A percentile compares a stretch with the other conserved stretches of the same genome.
phyloP scores from a whole-genome alignment of 2,888 invertebrate species.

The Neoitamus cyanurus region DNA sequence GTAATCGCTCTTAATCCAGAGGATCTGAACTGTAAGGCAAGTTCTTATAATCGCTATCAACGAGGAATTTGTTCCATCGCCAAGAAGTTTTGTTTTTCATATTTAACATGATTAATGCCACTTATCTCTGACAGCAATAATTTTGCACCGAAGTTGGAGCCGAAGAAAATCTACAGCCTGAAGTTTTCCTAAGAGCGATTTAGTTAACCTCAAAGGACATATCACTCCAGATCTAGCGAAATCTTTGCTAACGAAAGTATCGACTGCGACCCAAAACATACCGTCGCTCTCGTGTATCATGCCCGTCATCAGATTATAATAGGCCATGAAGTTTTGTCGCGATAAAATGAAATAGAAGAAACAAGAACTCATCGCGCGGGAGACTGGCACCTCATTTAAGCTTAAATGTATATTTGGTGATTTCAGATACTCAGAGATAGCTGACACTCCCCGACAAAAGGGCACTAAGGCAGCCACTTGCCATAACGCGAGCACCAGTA shows the following conservation, averaged over 20 bases:
- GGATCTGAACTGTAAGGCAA: no score
- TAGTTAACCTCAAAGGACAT: slow-evolving; percentile 32
- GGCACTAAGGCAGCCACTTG: slow-evolving; percentile 25
- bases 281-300: slow-evolving; percentile 33
- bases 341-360: slow-evolving; percentile 38
- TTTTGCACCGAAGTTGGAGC: neutral
- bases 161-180: neutral
- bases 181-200: neutral
- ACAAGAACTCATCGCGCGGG: slow-evolving; percentile 21
- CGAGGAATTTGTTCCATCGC: neutral
- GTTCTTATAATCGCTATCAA: neutral
- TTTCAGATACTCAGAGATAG: slow-evolving; percentile 39
- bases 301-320: slow-evolving; percentile 43
- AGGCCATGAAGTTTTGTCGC: slow-evolving; percentile 44
- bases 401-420: slow-evolving; percentile 41
- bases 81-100: slow-evolving; percentile 11
- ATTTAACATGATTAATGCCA: slow-evolving; percentile 34
- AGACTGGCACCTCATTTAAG: slow-evolving; percentile 45
- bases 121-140: slow-evolving; percentile 21
- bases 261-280: neutral
- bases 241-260: neutral
- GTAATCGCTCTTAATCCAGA: no score
- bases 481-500: slow-evolving; percentile 25
- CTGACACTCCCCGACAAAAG: neutral
- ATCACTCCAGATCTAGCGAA: neutral